Evolutionary conservation across 2,113 vertebrate species (phyloP), one percentile per base, ranked within the genome.

Genomic region (Ceyx melanurus): DNA sequence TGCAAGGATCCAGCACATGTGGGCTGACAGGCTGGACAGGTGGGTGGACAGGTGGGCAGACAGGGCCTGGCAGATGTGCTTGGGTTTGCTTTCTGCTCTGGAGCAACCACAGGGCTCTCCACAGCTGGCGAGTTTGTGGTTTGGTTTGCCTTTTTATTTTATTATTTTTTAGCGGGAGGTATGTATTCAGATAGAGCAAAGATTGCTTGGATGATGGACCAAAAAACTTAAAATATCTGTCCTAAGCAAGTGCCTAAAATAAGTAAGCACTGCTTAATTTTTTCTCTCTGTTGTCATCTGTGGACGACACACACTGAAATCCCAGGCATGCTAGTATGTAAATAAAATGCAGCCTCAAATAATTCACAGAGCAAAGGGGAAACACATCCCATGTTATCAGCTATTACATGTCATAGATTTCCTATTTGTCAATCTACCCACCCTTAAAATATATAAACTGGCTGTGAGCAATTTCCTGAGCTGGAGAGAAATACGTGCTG

Each of bases 401-500:
- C 60, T 81, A 15, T 76, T 50, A 5, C 83, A 53, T 65, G 87
- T 58, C 86, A 13, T 17, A 65, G 82, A 14, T 85, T 87, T 80
- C 81, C 90, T 42, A 60, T 85, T 46, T 79, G 66, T 88, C 53
- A 23, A n/a, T 13, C 74, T 70, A 31, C 82, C 56, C 62, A 46
- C 54, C 64, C 81, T 62, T 6, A 68, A 64, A 81, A 79, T 14
- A 33, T 5, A 60, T 15, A 65, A 22, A 37, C 11, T 58, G 76
- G n/a, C 82, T 9, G 29, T 40, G 64, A 92, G 76, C 77, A 51
- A 35, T 90, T 86, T 88, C 95, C 89, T 71, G 74, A 64, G 60
- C 46, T 2, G 3, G 40, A 25, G n/a, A 1, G 33, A 53, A 46
- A 70, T 13, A 28, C 2, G 13, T 13, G 80, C 64, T 1, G 21